phyloP scores from a whole-genome alignment of 2,888 invertebrate species.

The Pammene aurita region DNA sequence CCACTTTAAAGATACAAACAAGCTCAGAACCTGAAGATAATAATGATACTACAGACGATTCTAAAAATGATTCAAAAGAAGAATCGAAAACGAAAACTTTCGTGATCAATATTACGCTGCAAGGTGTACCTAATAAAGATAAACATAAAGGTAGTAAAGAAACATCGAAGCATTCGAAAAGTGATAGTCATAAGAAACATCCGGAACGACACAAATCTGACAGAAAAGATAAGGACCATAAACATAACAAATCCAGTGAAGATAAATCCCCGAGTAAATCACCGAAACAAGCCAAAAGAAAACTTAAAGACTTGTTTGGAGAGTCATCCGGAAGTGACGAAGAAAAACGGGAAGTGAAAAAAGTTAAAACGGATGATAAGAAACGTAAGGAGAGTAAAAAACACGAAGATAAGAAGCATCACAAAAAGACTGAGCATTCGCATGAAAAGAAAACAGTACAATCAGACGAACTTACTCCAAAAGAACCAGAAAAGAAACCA shows the following conservation, averaged over 20 bases:
- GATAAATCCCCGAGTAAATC: slow-evolving; percentile 41
- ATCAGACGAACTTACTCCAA: slow-evolving; percentile 22
- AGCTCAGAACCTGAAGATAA: slow-evolving; percentile 41
- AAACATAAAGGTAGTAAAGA: slow-evolving; percentile 41
- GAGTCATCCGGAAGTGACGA: slow-evolving; percentile 30
- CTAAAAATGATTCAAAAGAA: slow-evolving; percentile 34
- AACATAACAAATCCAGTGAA: slow-evolving; percentile 29
- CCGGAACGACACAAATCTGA: slow-evolving; percentile 40
- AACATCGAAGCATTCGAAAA: slow-evolving; percentile 43
- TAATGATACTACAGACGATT: slow-evolving; percentile 36
- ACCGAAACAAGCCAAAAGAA: slow-evolving; percentile 42
- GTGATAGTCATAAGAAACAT: slow-evolving; percentile 42
- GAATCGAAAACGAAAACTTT: slow-evolving; percentile 58
- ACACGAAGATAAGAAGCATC: slow-evolving; percentile 40
- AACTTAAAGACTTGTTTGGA: slow-evolving; percentile 42
- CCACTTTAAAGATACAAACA: slow-evolving; percentile 44
- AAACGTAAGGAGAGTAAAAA: slow-evolving; percentile 39
- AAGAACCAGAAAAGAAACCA: slow-evolving; percentile 27
- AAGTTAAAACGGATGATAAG: slow-evolving; percentile 35
- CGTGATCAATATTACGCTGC: slow-evolving; percentile 74
- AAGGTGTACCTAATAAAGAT: slow-evolving; percentile 63
- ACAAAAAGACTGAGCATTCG: slow-evolving; percentile 34
- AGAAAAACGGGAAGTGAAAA: slow-evolving; percentile 35
- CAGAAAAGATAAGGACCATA: slow-evolving; percentile 43
- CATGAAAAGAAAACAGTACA: slow-evolving; percentile 42